Base-by-base conservation (phyloP, 2,113 vertebrate species). In the Plectropomus leopardus region DNA sequence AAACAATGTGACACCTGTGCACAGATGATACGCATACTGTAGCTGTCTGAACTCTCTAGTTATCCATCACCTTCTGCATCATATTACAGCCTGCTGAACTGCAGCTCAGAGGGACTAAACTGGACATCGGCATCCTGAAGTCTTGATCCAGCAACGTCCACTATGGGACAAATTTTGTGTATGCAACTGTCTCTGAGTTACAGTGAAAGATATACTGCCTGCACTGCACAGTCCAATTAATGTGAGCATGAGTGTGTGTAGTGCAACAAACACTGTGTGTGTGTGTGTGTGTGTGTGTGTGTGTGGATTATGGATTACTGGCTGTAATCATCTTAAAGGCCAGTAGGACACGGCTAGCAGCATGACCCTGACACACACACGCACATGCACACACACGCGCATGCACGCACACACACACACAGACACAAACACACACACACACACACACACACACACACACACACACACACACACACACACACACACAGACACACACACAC, bases 321-420 rank as follows among this genome's bases (percentile, higher is more conserved):
- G 11, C 55, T 73, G 68, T 89, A 89, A 92, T 90, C 86, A 86
- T 76, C 21, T 85, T 86, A 84, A 85, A 80, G 69, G 77, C n/a
- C 54, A 90, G 63, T 40, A 59, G 64, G 64, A 64, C 57, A 40
- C 42, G 61, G 45, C 42, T 5, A 19, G 40, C 44, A 58, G 44
- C 76, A 64, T 23, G 48, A 53, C 50, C 16, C 30, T 48, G 3
- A 57, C 23, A 50, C 10, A 48, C 47, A 72, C 54, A 45, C 28
- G 14, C 45, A 32, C 23, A 48, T 50, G 44, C 57, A 53, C 40
- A 53, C 65, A 64, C 44, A 19, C 64, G 26, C 17, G 30, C 7
- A 42, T 26, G 57, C 42, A 13, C 67, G 42, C 24, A 32, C 51
- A 4, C 42, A 71, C 63, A 24, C 13, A 9, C 47, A 42, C 57